These are phyloP conservation scores for Geococcyx californianus DNA, from an alignment of 2,113 vertebrate species.

Conservation along the genomic window DNA sequence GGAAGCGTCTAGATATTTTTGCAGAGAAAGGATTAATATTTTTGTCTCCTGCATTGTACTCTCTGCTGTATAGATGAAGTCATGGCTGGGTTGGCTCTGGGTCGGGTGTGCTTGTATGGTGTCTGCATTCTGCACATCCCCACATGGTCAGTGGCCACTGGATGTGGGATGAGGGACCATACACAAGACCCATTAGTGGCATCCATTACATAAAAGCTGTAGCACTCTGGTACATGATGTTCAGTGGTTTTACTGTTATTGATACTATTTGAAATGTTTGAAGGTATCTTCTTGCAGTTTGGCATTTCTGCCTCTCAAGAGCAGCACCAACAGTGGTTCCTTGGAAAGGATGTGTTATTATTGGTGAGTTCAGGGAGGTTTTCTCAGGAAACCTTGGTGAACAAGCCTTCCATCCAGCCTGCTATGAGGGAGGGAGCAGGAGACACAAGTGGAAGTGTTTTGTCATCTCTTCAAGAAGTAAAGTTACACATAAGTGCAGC, in stretches of 20 bases:
- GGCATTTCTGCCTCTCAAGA: neutral
- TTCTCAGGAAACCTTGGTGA: neutral
- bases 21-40: neutral
- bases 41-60: neutral
- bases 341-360: rapidly evolving
- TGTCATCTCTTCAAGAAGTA: neutral
- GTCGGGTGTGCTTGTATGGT: neutral
- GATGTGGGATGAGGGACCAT: rapidly evolving
- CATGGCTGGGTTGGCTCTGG: neutral
- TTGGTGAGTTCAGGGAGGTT: neutral
- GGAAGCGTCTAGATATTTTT: rapidly evolving
- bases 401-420: neutral
- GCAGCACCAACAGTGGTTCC: rapidly evolving
- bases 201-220: rapidly evolving
- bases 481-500: too few relatives aligned
- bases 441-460: neutral
- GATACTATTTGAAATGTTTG: neutral
- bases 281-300: rapidly evolving
- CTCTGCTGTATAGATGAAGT: rapidly evolving
- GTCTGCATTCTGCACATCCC: rapidly evolving
- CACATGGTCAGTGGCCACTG: rapidly evolving
- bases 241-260: rapidly evolving
- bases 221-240: rapidly evolving
- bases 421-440: neutral
- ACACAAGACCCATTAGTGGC: neutral